Percentiles rank a stretch among this genome's conserved stretches.
Conservation (phyloP, 2,113 vertebrate species). For the Alligator sinensis region DNA sequence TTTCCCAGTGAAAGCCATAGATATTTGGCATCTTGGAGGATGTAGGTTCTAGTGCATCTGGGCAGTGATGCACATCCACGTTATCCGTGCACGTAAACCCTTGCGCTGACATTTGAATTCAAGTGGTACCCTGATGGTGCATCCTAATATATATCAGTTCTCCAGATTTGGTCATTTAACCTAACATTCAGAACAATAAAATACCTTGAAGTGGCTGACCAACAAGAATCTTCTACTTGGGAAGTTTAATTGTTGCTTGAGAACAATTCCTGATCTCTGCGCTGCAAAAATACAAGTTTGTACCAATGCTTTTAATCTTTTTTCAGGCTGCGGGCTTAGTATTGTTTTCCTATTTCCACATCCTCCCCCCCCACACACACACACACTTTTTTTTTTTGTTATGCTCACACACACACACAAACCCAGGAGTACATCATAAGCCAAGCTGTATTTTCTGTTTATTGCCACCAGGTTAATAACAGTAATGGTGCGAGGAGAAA, state of each 20-base stretch:
- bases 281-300: constrained; percentile 10
- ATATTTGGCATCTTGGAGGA: too few relatives aligned
- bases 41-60: too few relatives aligned
- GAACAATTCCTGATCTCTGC: constrained; percentile 14
- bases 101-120: not conserved
- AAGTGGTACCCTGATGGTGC: not conserved
- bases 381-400: not conserved
- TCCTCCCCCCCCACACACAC: not conserved
- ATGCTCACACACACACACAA: not conserved
- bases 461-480: constrained; percentile 83
- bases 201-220: not conserved
- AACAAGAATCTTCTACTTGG: not conserved
- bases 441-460: constrained; percentile 78
- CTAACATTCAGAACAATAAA: not conserved
- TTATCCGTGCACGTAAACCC: not conserved
- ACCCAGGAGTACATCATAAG: constrained; percentile 60
- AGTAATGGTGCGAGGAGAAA: constrained; percentile 79
- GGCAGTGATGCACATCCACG: too few relatives aligned
- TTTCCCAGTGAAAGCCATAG: too few relatives aligned
- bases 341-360: constrained; percentile 19
- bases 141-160: not conserved
- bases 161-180: not conserved
- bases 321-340: not conserved
- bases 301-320: constrained; percentile 8
- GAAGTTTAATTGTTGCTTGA: constrained; percentile 15